Conservation (phyloP, 2,888 invertebrate genomes). For the Ophion costatus region DNA sequence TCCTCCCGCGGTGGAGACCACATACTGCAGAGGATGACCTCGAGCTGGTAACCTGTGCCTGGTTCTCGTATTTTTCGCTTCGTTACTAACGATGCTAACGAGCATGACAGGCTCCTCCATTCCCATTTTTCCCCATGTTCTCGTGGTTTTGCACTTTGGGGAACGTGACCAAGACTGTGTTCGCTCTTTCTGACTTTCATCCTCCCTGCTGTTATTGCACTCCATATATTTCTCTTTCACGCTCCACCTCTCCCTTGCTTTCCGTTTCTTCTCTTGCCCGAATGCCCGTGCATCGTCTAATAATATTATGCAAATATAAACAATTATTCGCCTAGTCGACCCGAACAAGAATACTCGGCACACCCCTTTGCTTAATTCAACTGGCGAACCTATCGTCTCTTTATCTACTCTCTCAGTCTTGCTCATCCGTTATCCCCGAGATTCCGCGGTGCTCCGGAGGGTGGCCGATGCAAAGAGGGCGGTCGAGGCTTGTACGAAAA, state of each 20-base stretch:
- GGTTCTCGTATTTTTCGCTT: slow-evolving; percentile 54
- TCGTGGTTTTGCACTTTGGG: slow-evolving; percentile 55
- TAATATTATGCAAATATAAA: slow-evolving; percentile 79
- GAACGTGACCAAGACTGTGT: slow-evolving; percentile 26
- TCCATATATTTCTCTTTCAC: not conserved
- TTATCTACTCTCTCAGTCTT: slow-evolving; percentile 10
- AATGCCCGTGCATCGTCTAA: slow-evolving; percentile 58
- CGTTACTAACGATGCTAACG: slow-evolving; percentile 70
- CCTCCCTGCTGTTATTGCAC: not conserved
- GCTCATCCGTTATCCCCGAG: slow-evolving; percentile 6
- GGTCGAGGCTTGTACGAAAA: slow-evolving; percentile 11
- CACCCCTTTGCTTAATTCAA: slow-evolving; percentile 64
- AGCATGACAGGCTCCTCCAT: slow-evolving; percentile 65
- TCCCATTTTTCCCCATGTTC: slow-evolving; percentile 47
- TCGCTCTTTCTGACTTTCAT: not conserved
- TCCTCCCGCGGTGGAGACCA: not conserved
- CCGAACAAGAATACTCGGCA: slow-evolving; percentile 35
- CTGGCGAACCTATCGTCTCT: slow-evolving; percentile 37
- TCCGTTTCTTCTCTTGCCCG: not conserved
- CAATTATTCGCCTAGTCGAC: slow-evolving; percentile 73
- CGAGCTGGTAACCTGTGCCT: slow-evolving; percentile 22
- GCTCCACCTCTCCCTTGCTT: slow-evolving; percentile 7
- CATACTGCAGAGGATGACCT: slow-evolving; percentile 21
- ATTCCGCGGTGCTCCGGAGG: not conserved
- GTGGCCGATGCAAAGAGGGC: not conserved